Evolutionary conservation across 2,113 vertebrate species (phyloP), one percentile per base, ranked within the genome.

Genomic region (Procavia capensis): DNA sequence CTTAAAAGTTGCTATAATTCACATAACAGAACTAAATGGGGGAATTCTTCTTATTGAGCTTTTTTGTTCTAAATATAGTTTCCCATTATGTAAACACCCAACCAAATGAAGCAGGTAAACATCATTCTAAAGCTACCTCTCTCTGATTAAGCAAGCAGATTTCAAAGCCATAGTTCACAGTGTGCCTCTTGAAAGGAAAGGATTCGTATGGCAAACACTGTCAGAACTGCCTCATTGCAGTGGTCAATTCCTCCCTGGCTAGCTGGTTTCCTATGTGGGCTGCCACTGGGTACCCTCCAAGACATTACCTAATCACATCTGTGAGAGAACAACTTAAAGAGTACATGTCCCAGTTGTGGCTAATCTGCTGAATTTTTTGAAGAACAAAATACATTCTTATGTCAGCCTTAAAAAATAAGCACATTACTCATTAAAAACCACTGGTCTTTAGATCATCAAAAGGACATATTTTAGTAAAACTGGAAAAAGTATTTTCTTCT

Each of bases 251-350:
- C 91, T 95, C 96, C 94, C 97, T 95, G 88, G 96, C 95, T 68
- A 96, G 72, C 70, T 88, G 89, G 86, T 68, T 96, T 94, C 83
- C 96, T 91, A 57, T 39, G 86, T 86, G 94, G 95, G 95, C 83
- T 81, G 91, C 96, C 43, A 72, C 96, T 94, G 95, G 90, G 85
- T 25, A 64, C 54, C 54, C 68, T 93, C 97, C 97, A 97, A 96
- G 92, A 94, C 93, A 90, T 97, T 74, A 95, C 94, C 91, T 89
- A 87, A 96, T 96, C 50, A 85, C 94, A 97, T 95, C 94, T 93
- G 95, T 31, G 93, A 86, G 86, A 94, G 41, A 85, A 80, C 29
- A 57, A 74, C 76, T 96, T 64, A 25, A 39, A 86, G 43, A 76
- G 91, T 29, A 3, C 50, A 74, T 66, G 88, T 59, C 81, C 88